Conservation (phyloP, 1,140 invertebrate species). For the Lineus longissimus region DNA sequence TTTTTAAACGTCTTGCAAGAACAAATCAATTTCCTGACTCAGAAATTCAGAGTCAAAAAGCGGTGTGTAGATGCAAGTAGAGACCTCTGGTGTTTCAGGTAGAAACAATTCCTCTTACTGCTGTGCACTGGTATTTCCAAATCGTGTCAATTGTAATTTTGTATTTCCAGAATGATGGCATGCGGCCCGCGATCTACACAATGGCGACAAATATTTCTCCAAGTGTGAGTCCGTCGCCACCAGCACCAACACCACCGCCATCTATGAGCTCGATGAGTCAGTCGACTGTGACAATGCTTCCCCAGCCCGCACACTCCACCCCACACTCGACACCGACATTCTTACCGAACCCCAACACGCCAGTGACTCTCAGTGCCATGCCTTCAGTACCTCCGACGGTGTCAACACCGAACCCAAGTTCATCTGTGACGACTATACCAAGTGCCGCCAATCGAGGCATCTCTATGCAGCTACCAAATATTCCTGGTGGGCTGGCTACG, state of each 20-base stretch:
- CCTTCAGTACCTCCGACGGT: background rate
- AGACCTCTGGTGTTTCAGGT: too few relatives aligned
- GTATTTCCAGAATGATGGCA: too few relatives aligned
- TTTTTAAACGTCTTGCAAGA: too few relatives aligned
- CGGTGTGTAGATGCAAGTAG: too few relatives aligned
- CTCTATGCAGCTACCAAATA: background rate
- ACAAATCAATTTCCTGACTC: too few relatives aligned
- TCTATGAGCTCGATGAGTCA: background rate
- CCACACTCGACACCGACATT: background rate
- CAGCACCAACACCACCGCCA: slow-evolving; percentile 2
- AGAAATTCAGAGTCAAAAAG: too few relatives aligned
- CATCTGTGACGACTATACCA: background rate
- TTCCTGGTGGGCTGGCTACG: background rate
- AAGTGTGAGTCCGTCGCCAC: background rate
- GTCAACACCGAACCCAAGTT: background rate
- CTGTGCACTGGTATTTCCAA: too few relatives aligned
- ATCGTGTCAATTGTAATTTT: too few relatives aligned
- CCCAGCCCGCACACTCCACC: too few relatives aligned
- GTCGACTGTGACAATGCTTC: background rate
- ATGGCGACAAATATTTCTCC: background rate
- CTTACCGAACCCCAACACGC: background rate
- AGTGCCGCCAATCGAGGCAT: background rate
- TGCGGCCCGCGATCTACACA: too few relatives aligned
- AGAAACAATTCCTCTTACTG: too few relatives aligned
- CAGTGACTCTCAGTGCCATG: background rate